Evolutionary conservation across 1,140 invertebrate species (phyloP).

Genomic region (Ridgeia piscesae): DNA sequence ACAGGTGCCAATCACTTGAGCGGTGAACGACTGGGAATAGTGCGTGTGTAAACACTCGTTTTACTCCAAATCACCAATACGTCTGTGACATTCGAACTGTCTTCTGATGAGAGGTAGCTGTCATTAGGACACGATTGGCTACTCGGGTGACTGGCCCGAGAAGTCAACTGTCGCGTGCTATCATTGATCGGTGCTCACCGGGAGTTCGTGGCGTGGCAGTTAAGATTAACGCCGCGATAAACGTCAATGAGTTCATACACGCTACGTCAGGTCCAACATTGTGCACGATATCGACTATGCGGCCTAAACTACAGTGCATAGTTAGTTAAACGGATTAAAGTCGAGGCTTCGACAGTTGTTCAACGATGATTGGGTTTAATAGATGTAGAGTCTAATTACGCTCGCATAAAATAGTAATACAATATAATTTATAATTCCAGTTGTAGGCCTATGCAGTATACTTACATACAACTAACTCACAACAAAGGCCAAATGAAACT

Average conservation of each 20-base stretch:
- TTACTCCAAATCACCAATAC: background rate
- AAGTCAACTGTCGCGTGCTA: background rate
- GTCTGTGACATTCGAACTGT: background rate
- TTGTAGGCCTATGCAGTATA: too few species aligned
- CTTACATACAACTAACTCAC: too few species aligned
- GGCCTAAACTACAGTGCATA: too few species aligned
- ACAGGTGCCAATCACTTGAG: too few species aligned
- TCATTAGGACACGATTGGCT: background rate
- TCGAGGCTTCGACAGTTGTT: too few species aligned
- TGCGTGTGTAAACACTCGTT: background rate
- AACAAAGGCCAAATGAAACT: too few species aligned
- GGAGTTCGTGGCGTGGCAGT: background rate
- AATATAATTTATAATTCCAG: too few species aligned
- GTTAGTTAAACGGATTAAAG: too few species aligned
- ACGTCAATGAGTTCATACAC: background rate
- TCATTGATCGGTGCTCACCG: background rate
- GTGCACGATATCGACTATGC: background rate
- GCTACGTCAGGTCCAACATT: background rate
- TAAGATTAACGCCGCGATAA: background rate
- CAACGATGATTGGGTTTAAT: too few species aligned
- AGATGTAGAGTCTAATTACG: too few species aligned
- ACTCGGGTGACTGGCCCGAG: background rate
- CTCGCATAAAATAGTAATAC: too few species aligned
- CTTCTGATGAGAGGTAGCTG: background rate
- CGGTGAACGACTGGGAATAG: too few species aligned